Conservation (phyloP, 92 coral and sea anemone species). For the Phenganax stokvisi region DNA sequence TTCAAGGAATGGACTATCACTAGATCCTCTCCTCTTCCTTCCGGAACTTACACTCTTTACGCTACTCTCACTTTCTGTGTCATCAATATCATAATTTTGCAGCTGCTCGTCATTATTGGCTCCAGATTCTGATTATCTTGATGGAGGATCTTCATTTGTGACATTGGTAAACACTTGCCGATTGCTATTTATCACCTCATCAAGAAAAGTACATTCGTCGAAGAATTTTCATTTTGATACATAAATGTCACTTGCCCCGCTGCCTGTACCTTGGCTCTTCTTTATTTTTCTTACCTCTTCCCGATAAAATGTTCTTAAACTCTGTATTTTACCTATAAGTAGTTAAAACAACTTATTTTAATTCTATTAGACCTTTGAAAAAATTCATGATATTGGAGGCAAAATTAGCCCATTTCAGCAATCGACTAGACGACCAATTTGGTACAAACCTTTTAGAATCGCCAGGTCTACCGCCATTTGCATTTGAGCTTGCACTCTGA, state of each 20-base stretch:
- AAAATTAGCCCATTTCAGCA: too few relatives aligned
- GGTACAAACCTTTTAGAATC: not conserved
- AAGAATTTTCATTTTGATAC: constrained; percentile 36
- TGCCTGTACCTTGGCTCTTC: constrained; percentile 35
- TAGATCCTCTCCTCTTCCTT: constrained; percentile 16
- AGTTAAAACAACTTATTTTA: not conserved
- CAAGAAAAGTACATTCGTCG: constrained; percentile 26
- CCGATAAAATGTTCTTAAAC: constrained; percentile 24
- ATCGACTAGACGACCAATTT: too few relatives aligned
- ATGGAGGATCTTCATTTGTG: not conserved
- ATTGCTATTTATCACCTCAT: constrained; percentile 27
- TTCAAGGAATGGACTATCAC: constrained; percentile 2
- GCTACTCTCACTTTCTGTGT: too few relatives aligned
- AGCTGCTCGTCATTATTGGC: too few relatives aligned
- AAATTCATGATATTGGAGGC: too few relatives aligned
- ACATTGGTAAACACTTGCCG: not conserved
- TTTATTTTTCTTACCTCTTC: constrained; percentile 40
- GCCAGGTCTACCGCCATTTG: not conserved
- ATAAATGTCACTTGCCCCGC: constrained; percentile 14
- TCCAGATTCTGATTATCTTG: too few relatives aligned
- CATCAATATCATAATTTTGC: too few relatives aligned
- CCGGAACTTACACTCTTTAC: not conserved
- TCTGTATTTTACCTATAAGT: constrained; percentile 40
- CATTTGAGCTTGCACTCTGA: too few relatives aligned
- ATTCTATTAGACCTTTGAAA: too few relatives aligned